These are phyloP conservation scores for Lasiurus borealis DNA, from an alignment of 2,113 vertebrate genomes.

Conservation along the genomic window DNA sequence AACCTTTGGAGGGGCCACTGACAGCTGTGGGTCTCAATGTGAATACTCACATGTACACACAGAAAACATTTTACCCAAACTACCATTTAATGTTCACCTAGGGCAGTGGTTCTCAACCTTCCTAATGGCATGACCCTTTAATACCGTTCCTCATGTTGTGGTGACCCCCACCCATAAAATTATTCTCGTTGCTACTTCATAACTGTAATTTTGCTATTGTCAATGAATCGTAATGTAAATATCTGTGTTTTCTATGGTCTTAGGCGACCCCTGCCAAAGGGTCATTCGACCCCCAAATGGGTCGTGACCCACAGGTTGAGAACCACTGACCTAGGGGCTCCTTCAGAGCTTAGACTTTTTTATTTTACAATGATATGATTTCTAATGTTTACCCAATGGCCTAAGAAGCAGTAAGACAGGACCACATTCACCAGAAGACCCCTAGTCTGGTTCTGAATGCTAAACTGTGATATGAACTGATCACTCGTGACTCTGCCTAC, in stretches of 20 bases:
- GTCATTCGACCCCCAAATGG: too few species aligned
- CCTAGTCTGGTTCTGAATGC: neutral
- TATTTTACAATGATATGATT: neutral
- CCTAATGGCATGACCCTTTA: too few species aligned
- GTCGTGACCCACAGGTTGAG: too few species aligned
- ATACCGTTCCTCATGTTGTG: too few species aligned
- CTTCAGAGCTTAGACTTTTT: neutral
- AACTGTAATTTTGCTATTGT: too few species aligned
- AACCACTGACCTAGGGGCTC: too few species aligned
- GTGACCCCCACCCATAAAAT: too few species aligned
- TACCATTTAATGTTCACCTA: neutral
- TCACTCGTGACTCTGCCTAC: neutral
- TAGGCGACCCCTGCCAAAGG: too few species aligned
- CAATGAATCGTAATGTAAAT: too few species aligned
- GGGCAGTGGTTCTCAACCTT: too few species aligned
- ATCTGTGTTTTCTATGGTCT: too few species aligned
- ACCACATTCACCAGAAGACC: neutral
- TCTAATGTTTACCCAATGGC: neutral
- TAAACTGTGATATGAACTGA: neutral
- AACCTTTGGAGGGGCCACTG: neutral
- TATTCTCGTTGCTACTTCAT: too few species aligned
- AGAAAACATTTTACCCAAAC: neutral
- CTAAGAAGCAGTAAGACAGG: neutral
- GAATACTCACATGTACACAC: neutral
- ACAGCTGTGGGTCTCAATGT: neutral